Conservation (phyloP, 2,888 invertebrate genomes). For the Heterodera filipjevi region DNA sequence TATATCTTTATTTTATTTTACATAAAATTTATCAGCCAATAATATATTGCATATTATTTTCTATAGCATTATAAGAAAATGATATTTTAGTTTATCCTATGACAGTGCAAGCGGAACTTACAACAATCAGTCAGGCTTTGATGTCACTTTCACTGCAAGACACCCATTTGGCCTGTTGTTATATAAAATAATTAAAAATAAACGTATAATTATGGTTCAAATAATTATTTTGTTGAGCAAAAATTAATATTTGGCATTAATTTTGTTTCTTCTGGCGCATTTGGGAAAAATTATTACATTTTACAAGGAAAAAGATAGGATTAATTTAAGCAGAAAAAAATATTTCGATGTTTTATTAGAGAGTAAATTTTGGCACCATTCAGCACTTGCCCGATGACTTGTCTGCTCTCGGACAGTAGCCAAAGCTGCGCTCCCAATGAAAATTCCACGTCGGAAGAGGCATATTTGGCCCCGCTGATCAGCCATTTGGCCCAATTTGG, state of each 20-base stretch:
- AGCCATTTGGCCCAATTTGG: neutral
- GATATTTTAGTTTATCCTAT: neutral
- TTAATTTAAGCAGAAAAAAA: too few species aligned
- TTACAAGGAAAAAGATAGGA: neutral
- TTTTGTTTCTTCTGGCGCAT: neutral
- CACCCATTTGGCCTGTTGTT: constrained; percentile 1
- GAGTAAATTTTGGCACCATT: too few species aligned
- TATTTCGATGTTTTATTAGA: too few species aligned
- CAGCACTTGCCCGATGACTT: neutral
- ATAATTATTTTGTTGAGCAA: too few species aligned
- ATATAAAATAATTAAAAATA: neutral
- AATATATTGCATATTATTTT: too few species aligned
- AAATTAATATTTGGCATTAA: too few species aligned
- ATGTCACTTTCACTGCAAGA: neutral
- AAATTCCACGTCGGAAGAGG: neutral
- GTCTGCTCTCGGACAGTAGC: neutral
- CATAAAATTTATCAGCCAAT: too few species aligned
- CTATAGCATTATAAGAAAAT: neutral
- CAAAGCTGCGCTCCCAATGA: neutral
- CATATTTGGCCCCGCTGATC: neutral
- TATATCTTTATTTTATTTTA: too few species aligned
- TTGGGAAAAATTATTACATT: neutral
- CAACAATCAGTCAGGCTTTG: neutral
- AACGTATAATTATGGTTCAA: too few species aligned
- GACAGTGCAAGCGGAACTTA: neutral